A percentile compares a stretch with the other conserved stretches of the same genome.
phyloP scores from a whole-genome alignment of 2,888 invertebrate species.

The Endotricha flammealis region DNA sequence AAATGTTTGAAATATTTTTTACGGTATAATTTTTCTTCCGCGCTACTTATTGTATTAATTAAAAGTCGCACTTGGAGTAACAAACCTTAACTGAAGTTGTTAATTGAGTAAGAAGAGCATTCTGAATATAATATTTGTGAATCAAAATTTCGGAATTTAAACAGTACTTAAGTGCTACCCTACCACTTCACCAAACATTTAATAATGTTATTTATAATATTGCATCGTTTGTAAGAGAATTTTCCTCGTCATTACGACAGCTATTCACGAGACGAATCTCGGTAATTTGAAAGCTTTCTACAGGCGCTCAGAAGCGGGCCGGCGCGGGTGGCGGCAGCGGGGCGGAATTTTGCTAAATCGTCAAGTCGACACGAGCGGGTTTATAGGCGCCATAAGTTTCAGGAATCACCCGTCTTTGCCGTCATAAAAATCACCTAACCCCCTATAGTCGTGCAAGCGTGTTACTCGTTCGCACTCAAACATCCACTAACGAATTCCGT shows the following conservation, averaged over 20 bases:
- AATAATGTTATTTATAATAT: slow-evolving; percentile 51
- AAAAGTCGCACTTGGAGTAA: background rate
- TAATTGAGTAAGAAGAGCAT: background rate
- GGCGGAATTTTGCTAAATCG: slow-evolving; percentile 62
- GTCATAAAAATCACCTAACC: slow-evolving; percentile 65
- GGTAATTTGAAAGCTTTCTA: slow-evolving; percentile 63
- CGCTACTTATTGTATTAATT: no score
- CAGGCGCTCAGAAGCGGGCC: slow-evolving; percentile 31
- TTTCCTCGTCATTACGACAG: slow-evolving; percentile 52
- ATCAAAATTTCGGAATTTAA: slow-evolving; percentile 1
- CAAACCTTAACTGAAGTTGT: background rate
- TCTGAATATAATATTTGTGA: background rate
- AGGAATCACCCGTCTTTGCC: slow-evolving; percentile 53
- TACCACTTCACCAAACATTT: slow-evolving; percentile 37
- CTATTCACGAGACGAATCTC: slow-evolving; percentile 58
- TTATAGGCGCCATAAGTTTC: slow-evolving; percentile 68
- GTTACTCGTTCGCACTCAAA: slow-evolving; percentile 35
- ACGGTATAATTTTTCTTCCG: no score
- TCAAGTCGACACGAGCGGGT: slow-evolving; percentile 58
- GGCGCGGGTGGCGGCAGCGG: slow-evolving; percentile 28
- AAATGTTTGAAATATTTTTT: no score
- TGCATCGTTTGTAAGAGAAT: slow-evolving; percentile 44
- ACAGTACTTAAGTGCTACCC: slow-evolving; percentile 2
- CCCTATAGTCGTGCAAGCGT: slow-evolving; percentile 27
- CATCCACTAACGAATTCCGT: slow-evolving; percentile 19